Percentiles rank a stretch among this genome's conserved stretches.
Evolutionary conservation across 92 coral and sea anemone genomes (phyloP).

Genomic region (Palythoa grandiflora): DNA sequence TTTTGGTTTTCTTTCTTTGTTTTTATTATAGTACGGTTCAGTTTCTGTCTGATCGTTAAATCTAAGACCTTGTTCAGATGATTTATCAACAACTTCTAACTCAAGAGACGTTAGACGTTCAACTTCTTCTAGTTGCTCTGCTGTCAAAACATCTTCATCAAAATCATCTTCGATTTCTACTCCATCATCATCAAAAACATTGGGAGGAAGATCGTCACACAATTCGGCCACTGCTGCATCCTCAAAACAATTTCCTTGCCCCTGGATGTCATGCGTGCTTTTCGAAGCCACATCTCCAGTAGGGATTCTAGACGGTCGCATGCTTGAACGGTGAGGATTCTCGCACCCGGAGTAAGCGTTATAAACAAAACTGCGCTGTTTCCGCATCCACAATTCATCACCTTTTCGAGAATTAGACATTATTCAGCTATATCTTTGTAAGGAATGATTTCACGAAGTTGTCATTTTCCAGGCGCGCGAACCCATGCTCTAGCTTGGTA

Average conservation of each 20-base stretch:
- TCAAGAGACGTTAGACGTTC: conserved; percentile 70
- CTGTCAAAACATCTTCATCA: conserved; percentile 79
- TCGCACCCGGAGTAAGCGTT: conserved; percentile 57
- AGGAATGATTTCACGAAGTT: neutral
- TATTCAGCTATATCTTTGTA: neutral
- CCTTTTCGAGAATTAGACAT: conserved; percentile 64
- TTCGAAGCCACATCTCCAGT: conserved; percentile 39
- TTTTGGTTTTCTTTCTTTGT: neutral
- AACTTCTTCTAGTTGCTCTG: conserved; percentile 75
- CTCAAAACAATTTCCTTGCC: conserved; percentile 35
- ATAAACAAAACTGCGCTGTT: conserved; percentile 78
- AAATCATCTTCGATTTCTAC: conserved; percentile 70
- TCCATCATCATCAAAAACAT: conserved; percentile 82
- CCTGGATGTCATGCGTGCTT: conserved; percentile 59
- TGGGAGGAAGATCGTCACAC: conserved; percentile 74
- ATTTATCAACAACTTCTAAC: conserved; percentile 28
- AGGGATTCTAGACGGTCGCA: conserved; percentile 17
- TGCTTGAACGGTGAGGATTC: conserved; percentile 25
- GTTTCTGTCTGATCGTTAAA: neutral
- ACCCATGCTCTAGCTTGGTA: neutral
- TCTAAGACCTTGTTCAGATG: neutral
- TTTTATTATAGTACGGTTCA: neutral
- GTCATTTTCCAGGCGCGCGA: neutral
- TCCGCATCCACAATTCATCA: conserved; percentile 60
- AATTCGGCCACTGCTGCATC: conserved; percentile 71